These are phyloP conservation scores for Tetramorium parvispinum DNA, from an alignment of 1,140 invertebrate genomes.

Conservation along the genomic window DNA sequence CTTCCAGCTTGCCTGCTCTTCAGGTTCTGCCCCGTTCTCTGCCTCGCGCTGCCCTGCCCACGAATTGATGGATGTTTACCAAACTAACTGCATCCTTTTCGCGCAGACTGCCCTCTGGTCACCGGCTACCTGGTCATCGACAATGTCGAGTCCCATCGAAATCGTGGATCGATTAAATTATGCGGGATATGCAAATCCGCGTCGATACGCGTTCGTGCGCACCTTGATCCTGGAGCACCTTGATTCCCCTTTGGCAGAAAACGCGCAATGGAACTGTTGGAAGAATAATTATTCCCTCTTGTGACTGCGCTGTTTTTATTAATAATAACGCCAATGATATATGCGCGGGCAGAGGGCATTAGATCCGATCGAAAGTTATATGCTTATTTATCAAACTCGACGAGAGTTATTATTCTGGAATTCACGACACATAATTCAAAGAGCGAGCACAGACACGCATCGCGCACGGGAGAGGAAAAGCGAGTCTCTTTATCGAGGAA, in stretches of 20 bases:
- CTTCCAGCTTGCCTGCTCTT: constrained; percentile 72
- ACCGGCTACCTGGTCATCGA: constrained; percentile 63
- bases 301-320: constrained; percentile 24
- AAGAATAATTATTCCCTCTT: constrained; percentile 50
- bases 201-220: not conserved
- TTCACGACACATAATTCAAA: constrained; percentile 38
- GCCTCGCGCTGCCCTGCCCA: constrained; percentile 67
- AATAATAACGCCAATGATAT: constrained; percentile 43
- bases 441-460: not conserved
- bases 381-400: constrained; percentile 44
- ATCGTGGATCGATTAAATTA: constrained; percentile 66
- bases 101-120: constrained; percentile 51
- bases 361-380: constrained; percentile 49
- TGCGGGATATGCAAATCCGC: constrained; percentile 48
- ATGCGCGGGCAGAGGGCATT: constrained; percentile 32
- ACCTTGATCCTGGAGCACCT: not conserved
- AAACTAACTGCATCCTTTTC: constrained; percentile 75
- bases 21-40: constrained; percentile 53
- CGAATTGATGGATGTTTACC: constrained; percentile 84
- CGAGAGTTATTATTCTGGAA: constrained; percentile 49
- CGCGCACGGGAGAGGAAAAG: not conserved
- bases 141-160: constrained; percentile 62
- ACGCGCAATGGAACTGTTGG: constrained; percentile 15
- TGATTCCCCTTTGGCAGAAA: constrained; percentile 12
- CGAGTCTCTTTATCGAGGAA: not conserved